Evolutionary conservation across 2,797 vertebrate genomes (phyloP).

Genomic region (Acomys russatus): DNA sequence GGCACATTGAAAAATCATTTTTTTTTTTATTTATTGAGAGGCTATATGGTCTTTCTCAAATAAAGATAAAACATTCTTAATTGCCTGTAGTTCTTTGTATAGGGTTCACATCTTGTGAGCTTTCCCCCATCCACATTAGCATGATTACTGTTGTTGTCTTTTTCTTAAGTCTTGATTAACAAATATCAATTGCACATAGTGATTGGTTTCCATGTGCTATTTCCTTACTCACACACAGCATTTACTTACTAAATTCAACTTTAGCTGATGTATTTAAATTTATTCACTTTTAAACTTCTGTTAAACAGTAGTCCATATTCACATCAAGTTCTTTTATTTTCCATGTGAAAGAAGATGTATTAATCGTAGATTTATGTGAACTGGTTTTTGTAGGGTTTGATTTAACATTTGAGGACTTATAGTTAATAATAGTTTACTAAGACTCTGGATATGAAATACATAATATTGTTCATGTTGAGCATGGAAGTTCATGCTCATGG

Average conservation of each 20-base stretch:
- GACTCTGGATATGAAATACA: background rate
- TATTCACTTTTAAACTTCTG: background rate
- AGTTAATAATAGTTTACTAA: background rate
- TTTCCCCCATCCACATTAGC: background rate
- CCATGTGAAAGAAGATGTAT: background rate
- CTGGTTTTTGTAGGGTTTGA: background rate
- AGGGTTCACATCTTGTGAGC: background rate
- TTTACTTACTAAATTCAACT: background rate
- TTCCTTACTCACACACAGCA: background rate
- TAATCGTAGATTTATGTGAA: background rate
- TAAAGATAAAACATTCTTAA: background rate
- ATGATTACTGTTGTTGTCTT: background rate
- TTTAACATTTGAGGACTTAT: background rate
- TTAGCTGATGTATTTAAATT: background rate
- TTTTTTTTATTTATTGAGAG: background rate
- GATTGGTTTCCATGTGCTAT: background rate
- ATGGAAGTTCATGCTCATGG: background rate
- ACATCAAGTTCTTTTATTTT: background rate
- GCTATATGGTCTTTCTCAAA: constrained; percentile 28
- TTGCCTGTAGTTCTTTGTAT: background rate
- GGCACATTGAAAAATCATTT: background rate
- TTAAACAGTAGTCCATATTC: background rate
- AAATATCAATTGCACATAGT: background rate
- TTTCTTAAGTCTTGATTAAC: background rate
- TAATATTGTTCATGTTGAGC: background rate